A percentile compares a stretch with the other conserved stretches of the same genome.
phyloP scores from a whole-genome alignment of 2,797 vertebrate species.

The Xenentodon cancila region DNA sequence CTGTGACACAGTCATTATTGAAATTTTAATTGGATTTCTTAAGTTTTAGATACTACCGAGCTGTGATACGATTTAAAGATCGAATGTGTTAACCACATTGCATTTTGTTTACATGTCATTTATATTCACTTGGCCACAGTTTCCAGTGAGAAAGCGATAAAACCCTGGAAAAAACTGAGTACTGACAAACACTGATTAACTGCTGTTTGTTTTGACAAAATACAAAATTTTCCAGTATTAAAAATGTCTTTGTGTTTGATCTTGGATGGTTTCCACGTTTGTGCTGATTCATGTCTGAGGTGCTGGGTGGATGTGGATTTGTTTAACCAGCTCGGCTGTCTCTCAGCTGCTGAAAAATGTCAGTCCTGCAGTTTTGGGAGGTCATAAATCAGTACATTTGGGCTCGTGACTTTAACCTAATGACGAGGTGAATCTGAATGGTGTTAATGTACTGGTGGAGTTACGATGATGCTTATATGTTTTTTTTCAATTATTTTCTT shows the following conservation, averaged over 20 bases:
- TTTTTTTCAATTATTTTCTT: too few species aligned
- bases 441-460: too few species aligned
- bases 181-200: slow-evolving; percentile 1
- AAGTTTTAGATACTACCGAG: too few species aligned
- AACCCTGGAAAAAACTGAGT: too few species aligned
- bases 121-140: neutral
- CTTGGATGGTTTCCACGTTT: slow-evolving; percentile 14
- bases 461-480: too few species aligned
- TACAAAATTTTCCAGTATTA: neutral
- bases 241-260: neutral
- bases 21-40: too few species aligned
- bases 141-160: slow-evolving; percentile 9
- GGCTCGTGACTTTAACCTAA: too few species aligned
- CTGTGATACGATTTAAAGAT: neutral
- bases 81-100: neutral
- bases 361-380: neutral
- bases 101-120: neutral
- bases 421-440: too few species aligned
- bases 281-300: slow-evolving; percentile 28
- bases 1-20: too few species aligned
- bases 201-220: neutral
- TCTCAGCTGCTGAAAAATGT: slow-evolving; percentile 8
- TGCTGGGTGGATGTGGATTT: neutral
- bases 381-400: too few species aligned
- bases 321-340: slow-evolving; percentile 3